Evolutionary conservation across 1,140 invertebrate genomes (phyloP).

Genomic region (Musca vetustissima): DNA sequence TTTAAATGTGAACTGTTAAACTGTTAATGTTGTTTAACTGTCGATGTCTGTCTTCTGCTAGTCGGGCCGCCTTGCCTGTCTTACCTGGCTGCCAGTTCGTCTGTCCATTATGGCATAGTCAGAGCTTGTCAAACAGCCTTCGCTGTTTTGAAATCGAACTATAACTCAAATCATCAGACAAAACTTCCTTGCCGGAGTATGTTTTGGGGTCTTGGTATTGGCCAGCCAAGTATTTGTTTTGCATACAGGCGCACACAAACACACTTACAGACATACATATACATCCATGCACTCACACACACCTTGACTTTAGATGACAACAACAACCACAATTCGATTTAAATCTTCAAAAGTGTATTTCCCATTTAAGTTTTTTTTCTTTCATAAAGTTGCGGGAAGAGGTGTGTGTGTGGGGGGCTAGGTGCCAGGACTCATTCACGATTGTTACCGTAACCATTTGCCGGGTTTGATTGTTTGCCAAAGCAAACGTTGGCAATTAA

Average conservation of each 20-base stretch:
- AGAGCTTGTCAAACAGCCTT: slow-evolving; percentile 12
- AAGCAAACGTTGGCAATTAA: slow-evolving; percentile 28
- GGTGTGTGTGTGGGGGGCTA: no score
- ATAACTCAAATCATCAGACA: slow-evolving; percentile 23
- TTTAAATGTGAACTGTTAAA: slow-evolving; percentile 17
- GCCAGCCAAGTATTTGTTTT: no score
- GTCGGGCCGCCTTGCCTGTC: not conserved
- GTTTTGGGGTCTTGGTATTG: no score
- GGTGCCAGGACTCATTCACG: no score
- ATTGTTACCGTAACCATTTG: no score
- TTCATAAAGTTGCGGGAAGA: no score
- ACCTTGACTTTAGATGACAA: not conserved
- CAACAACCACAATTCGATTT: slow-evolving; percentile 15
- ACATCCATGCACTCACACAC: no score
- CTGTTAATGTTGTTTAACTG: slow-evolving; percentile 12
- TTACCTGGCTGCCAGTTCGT: not conserved
- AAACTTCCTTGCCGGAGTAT: slow-evolving; percentile 6
- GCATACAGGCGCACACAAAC: not conserved
- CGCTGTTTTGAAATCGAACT: slow-evolving; percentile 11
- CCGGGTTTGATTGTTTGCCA: not conserved
- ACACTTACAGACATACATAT: not conserved
- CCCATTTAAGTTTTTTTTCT: not conserved
- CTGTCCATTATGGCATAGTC: no score
- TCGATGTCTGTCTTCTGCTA: not conserved
- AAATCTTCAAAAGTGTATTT: slow-evolving; percentile 7